Percentiles rank a stretch among this genome's conserved stretches.
phyloP scores from a whole-genome alignment of 2,888 invertebrate genomes.

The Spatulosminthurus flaviceps region DNA sequence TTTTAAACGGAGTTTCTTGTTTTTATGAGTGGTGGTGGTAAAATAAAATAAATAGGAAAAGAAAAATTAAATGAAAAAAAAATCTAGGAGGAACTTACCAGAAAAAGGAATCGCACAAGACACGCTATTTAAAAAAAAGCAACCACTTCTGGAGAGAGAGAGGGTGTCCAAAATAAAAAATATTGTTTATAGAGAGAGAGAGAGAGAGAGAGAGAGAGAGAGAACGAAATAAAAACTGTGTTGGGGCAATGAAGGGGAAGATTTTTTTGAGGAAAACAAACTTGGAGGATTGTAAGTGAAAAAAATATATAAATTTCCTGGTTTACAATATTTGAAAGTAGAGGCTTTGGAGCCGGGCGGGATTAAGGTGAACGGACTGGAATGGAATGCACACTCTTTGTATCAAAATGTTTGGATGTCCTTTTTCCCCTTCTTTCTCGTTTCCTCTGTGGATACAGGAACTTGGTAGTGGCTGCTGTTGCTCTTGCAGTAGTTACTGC shows the following conservation, averaged over 20 bases:
- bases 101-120: background rate
- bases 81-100: background rate
- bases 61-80: background rate
- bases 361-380: conserved; percentile 62
- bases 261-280: background rate
- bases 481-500: no score
- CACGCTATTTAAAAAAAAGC: background rate
- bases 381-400: conserved; percentile 62
- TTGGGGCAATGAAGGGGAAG: no score
- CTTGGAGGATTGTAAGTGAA: background rate
- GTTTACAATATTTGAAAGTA: background rate
- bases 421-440: conserved; percentile 27
- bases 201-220: no score
- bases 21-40: background rate
- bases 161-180: background rate
- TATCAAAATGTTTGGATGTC: conserved; percentile 52
- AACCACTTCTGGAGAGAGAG: no score
- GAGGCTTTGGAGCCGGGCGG: conserved; percentile 23
- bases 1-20: no score
- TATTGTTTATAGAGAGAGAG: no score
- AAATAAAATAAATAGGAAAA: background rate
- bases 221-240: no score
- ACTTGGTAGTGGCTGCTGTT: background rate
- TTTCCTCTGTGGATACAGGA: background rate
- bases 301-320: background rate